phyloP scores from a whole-genome alignment of 2,888 invertebrate genomes.

The Plemyria rubiginata region DNA sequence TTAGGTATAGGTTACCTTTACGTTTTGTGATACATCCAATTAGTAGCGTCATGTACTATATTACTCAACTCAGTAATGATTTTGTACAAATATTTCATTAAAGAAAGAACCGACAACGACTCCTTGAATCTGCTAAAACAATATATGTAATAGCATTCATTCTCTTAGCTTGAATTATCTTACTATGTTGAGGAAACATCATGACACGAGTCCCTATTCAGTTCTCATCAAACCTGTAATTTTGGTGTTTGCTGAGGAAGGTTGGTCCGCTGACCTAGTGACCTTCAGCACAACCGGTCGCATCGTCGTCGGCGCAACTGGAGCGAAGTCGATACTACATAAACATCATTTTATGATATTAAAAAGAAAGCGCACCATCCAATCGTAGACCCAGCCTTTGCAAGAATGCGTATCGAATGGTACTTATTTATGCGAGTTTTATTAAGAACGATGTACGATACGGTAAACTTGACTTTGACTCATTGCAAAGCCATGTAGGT shows the following conservation, averaged over 20 bases:
- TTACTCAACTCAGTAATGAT: too few relatives aligned
- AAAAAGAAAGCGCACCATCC: slow-evolving; percentile 56
- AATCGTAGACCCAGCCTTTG: slow-evolving; percentile 15
- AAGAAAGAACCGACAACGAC: too few relatives aligned
- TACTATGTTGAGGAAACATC: neutral
- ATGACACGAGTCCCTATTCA: slow-evolving; percentile 1
- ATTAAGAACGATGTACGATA: slow-evolving; percentile 31
- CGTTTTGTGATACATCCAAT: too few relatives aligned
- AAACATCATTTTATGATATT: slow-evolving; percentile 50
- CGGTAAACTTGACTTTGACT: slow-evolving; percentile 19
- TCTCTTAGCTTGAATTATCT: neutral
- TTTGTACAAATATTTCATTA: too few relatives aligned
- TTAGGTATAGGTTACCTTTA: too few relatives aligned
- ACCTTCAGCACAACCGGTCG: slow-evolving; percentile 75
- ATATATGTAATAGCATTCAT: neutral
- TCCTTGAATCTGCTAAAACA: neutral
- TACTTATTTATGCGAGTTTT: slow-evolving; percentile 14
- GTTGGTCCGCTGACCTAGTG: slow-evolving; percentile 73
- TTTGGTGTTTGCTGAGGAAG: slow-evolving; percentile 34
- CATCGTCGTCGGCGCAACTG: slow-evolving; percentile 55
- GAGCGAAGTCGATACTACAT: slow-evolving; percentile 48
- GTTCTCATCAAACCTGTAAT: slow-evolving; percentile 29
- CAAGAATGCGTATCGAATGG: slow-evolving; percentile 16
- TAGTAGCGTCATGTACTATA: too few relatives aligned
- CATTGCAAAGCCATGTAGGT: slow-evolving; percentile 6